Percentiles rank a stretch among this genome's conserved stretches.
These are phyloP conservation scores for Ophraella communa DNA, from an alignment of 2,888 invertebrate genomes.

Conservation along the genomic window DNA sequence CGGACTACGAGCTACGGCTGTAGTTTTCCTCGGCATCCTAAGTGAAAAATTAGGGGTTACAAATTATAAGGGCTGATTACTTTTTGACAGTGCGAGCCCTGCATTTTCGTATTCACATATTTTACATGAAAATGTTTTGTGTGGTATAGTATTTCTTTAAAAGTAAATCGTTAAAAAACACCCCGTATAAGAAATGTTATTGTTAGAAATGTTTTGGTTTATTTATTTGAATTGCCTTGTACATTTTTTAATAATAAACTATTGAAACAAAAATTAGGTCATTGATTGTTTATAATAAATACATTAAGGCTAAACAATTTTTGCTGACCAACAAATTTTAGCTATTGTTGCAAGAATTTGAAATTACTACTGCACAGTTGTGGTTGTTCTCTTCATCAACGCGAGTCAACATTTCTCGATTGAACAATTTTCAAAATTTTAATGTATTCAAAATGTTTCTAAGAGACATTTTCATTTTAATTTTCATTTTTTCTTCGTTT, in stretches of 20 bases:
- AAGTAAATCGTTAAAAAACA: too few species aligned
- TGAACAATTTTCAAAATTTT: background rate
- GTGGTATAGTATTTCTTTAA: too few species aligned
- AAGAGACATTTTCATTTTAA: background rate
- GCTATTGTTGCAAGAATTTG: background rate
- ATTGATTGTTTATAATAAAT: background rate
- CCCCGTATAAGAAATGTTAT: background rate
- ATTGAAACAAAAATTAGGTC: background rate
- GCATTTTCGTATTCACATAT: too few species aligned
- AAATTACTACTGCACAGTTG: background rate
- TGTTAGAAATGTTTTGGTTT: background rate
- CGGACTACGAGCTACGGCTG: too few species aligned
- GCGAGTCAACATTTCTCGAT: background rate
- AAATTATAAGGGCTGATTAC: too few species aligned
- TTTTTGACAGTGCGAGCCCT: too few species aligned
- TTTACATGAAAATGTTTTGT: too few species aligned
- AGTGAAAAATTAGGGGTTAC: too few species aligned
- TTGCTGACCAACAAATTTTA: background rate
- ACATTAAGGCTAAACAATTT: background rate
- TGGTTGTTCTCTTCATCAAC: background rate
- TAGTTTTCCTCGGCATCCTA: too few species aligned
- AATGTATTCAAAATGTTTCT: background rate
- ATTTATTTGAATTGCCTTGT: background rate
- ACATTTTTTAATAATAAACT: background rate
- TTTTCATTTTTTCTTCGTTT: constrained; percentile 10